Evolutionary conservation across 2,797 vertebrate species (phyloP), one percentile per base, ranked within the genome.

Genomic region (Acanthiza pusilla): DNA sequence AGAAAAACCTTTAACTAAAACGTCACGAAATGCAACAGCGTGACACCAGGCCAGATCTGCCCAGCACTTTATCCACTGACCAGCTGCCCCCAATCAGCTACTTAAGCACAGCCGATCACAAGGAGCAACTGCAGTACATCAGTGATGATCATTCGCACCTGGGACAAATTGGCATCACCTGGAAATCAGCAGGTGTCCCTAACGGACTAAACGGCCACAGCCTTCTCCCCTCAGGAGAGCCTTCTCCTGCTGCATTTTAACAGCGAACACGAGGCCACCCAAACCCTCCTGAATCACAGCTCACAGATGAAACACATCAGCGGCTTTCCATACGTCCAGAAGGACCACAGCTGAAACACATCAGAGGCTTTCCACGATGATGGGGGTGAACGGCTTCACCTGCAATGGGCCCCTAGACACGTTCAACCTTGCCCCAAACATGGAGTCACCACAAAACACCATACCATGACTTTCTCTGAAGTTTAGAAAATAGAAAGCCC

Each of bases 381-480:
- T 1, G 6, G 10, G 16, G 12, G 11, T 4, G 54, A 48, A 36
- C 57, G 30, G 30, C 45, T 76, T 7, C 66, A 30, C 30, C 53
- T 42, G 27, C 6, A 4, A 21, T 38, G 38, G 38, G 38, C 38
- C 38, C 38, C 38, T 38, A 38, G 38, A 38, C 29, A 13, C 18
- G 14, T 6, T 45, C 77, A 48, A 6, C 72, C 50, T 42, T 6
- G 18, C 26, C 57, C 43, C 32, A 42, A 62, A 13, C 23, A 4
- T 0, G 25, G 25, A 19, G 29, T 4, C 45, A 22, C 11, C 34
- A 4, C 38, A 13, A 23, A 70, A 11, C 1, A 11, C 18, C 16
- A 8, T 1, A 7, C 30, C 4, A 0, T 0, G 14, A 22, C 25
- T 8, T 16, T 26, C 11, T 21, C 13, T 5, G 6, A 30, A 42